Evolutionary conservation across 2,113 vertebrate species (phyloP), one percentile per base, ranked within the genome.

Genomic region (Barbus barbus): DNA sequence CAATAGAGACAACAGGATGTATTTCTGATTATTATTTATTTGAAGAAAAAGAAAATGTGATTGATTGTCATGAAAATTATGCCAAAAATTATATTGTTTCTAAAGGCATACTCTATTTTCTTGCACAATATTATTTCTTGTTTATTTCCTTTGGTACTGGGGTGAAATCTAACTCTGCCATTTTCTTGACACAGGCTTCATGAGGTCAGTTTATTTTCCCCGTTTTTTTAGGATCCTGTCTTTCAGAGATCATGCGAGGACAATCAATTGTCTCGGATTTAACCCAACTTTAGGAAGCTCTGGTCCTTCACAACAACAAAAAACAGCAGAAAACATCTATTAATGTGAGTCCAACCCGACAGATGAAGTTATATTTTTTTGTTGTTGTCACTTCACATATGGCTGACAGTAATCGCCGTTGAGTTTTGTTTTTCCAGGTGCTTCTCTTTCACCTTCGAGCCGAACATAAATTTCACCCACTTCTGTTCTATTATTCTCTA

Each of bases 401-500:
- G 38, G 26, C 24, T 67, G 41, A 18, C 78, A n/a, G 61, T 46
- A 51, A 81, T 28, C 0, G 0, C 78, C 44, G n/a, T 81, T 67
- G 5, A 33, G 24, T 31, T 31, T 28, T 12, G 9, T 36, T 61
- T 61, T 33, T 51, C n/a, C 41, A 81, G 11, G 48, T 81, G 61
- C 38, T 36, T 71, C 26, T 31, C 38, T 56, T 53, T 76, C 22
- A 44, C 76, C 56, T 63, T 79, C n/a, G 5, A 82, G n/a, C 24
- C 24, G 0, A 74, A 16, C 46, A 44, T 16, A 26, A 18, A 61
- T 48, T n/a, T 67, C 26, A 33, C 31, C 14, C 44, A 24, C 41
- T 67, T 51, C 18, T 67, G 28, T 36, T 84, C 4, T 84, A 33
- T 76, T 28, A 26, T 75, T 78, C 63, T 78, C 61, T 53, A 48